Base-by-base conservation (phyloP, 2,797 vertebrate species). In the Melanotaenia pygmaea region DNA sequence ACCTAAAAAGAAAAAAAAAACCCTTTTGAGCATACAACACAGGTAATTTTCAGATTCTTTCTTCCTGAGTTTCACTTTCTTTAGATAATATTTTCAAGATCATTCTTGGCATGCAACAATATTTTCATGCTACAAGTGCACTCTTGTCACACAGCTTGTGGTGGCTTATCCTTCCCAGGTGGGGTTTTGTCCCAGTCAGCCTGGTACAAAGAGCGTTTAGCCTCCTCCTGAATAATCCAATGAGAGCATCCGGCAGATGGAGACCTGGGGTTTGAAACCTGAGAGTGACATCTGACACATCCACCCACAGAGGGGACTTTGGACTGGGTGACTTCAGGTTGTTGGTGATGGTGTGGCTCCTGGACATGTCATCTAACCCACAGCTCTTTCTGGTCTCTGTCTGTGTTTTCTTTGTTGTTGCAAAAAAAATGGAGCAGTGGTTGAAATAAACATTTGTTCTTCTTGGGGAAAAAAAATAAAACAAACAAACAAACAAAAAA, bases 141-240 rank as follows among this genome's bases (percentile, higher is more conserved):
- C 71, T 61, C 67, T 51, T 81, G 75, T 64, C 64, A 66, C 18
- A 30, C 72, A 72, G 70, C 73, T 74, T 71, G 69, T 59, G 69
- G 77, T 59, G 54, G 77, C 71, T 90, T 79, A 81, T 69, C 73
- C 81, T 66, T 66, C 80, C 84, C 86, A 86, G 90, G 88, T 90
- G 86, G 86, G 91, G 86, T 89, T 94, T 93, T 93, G 92, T 93
- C 85, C 79, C 74, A 72, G 85, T 90, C 89, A 88, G 89, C 71
- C 84, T 35, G 22, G 83, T 86, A 93, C 93, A 94, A 93, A 94
- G 85, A 88, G 83, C 92, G 79, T 94, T 95, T 95, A 93, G 93
- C 93, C 85, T 90, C 91, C 71, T 94, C 86, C 81, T 95, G 90
- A 95, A 94, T 95, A 93, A 94, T 94, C 92, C 90, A 93, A 89